Base-by-base conservation (phyloP, 1,140 invertebrate genomes). In the Polyergus mexicanus region DNA sequence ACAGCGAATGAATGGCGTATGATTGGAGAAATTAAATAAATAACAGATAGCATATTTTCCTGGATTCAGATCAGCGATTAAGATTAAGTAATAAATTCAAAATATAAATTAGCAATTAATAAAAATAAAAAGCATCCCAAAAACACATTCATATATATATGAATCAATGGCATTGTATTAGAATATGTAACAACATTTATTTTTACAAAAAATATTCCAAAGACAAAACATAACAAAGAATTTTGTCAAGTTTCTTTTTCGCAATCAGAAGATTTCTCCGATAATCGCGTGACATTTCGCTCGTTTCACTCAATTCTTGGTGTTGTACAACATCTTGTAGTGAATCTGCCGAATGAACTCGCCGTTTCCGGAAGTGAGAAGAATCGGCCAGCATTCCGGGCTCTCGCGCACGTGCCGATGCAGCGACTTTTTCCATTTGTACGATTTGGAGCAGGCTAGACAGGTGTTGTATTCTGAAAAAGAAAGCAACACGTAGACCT, bases 381-480 rank as follows among this genome's bases (percentile, higher is more conserved):
- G 91, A n/a, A 93, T 71, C 13, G 95, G 95, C 93, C 94, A 95
- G 88, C 94, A 95, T 68, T 94, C 92, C 3, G 93, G 93, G 63
- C 85, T 94, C 63, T 95, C 94, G 11, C 95, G 93, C 1, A 95
- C 92, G 85, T 96, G 96, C n/a, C 95, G 94, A 44, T 94, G 94
- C 41, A 96, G 87, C 2, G 95, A 95, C 63, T 95, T 95, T 86
- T 93, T 95, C 92, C 95, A 95, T 68, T 95, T 95, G 92, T 96
- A 96, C 2, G 94, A 92, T 62, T 95, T 95, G 35, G 94, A 94
- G 85, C 95, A 96, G 75, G 94, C 93, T 69, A 94, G 87, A 90
- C 96, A 96, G 19, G 84, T 93, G 76, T 94, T 93, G 87, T 71
- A 90, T n/a, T 93, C 94, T 94, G 92, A 86, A 94, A 93, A 93